Evolutionary conservation across 2,888 invertebrate species (phyloP), one percentile per base, ranked within the genome.

Genomic region (Amphipyra tragopoginis): DNA sequence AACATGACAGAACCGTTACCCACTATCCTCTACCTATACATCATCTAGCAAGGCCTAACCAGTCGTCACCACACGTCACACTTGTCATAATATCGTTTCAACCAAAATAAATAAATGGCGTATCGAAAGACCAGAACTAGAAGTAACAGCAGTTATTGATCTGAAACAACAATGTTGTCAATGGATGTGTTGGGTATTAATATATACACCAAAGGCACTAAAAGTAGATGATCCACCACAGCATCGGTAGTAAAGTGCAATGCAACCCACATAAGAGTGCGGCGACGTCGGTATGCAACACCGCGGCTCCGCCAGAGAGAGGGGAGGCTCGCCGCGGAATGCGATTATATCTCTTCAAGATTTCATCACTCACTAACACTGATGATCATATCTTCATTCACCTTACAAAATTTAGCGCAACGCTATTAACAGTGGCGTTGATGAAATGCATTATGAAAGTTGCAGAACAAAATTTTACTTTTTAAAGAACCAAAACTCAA

Each of bases 1-100:
- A 93, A 93, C 93, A 91, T 90, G 86, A 84, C 84, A 84, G 84
- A 88, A 93, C 94, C 94, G 94, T 94, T 94, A 94, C 88, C 89
- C 86, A 85, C 86, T 84, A 83, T 85, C 89, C 90, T 85, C 86
- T 88, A 86, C 85, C 55, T 72, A 71, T 59, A 89, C 81, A 86
- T 85, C 87, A 86, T 85, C 86, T 86, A 85, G 82, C 81, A 86
- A 84, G 77, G 84, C 84, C 84, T 82, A 65, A 60, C 45, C 51
- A 66, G 34, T 51, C 62, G 53, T 64, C 57, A 50, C 40, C 43
- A 61, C 38, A 52, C 58, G 55, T 54, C 71, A 70, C 34, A 10
- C 13, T 29, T 54, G 33, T 47, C 50, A 56, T 51, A 51, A 52
- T 47, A 36, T 40, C 34, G 40, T 11, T 51, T 38, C 11, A 7